phyloP scores from a whole-genome alignment of 2,888 invertebrate genomes.

The Arge pagana region DNA sequence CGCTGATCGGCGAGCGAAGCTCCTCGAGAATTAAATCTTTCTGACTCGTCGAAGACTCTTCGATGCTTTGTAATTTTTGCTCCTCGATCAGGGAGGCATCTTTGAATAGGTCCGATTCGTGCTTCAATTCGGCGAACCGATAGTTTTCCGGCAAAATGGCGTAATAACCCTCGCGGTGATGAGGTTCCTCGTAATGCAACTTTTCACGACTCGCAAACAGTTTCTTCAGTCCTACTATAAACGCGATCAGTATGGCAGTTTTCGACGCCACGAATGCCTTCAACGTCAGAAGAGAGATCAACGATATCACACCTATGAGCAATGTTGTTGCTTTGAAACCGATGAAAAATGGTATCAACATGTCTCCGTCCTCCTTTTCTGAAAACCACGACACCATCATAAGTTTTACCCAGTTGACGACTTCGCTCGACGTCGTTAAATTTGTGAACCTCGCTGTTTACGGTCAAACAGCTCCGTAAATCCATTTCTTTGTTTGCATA shows the following conservation, averaged over 20 bases:
- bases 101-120: slow-evolving; percentile 6
- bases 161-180: slow-evolving; percentile 34
- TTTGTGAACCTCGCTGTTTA: too few species aligned
- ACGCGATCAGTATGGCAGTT: slow-evolving; percentile 68
- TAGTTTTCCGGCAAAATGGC: slow-evolving; percentile 45
- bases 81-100: background rate
- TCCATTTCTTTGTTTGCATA: too few species aligned
- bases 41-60: background rate
- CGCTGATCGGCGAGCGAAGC: too few species aligned
- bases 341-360: slow-evolving; percentile 69
- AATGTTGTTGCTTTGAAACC: slow-evolving; percentile 72
- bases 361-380: slow-evolving; percentile 66
- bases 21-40: background rate
- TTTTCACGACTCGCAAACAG: slow-evolving; percentile 62
- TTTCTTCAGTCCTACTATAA: slow-evolving; percentile 66
- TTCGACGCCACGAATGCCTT: slow-evolving; percentile 75
- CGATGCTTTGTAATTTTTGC: slow-evolving; percentile 1
- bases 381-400: too few species aligned
- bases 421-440: too few species aligned
- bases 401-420: too few species aligned
- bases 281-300: slow-evolving; percentile 67
- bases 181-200: slow-evolving; percentile 34
- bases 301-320: slow-evolving; percentile 65
- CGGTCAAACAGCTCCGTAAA: too few species aligned
- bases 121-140: background rate